Conservation (phyloP, 1,140 invertebrate genomes). For the Amyelois transitella region DNA sequence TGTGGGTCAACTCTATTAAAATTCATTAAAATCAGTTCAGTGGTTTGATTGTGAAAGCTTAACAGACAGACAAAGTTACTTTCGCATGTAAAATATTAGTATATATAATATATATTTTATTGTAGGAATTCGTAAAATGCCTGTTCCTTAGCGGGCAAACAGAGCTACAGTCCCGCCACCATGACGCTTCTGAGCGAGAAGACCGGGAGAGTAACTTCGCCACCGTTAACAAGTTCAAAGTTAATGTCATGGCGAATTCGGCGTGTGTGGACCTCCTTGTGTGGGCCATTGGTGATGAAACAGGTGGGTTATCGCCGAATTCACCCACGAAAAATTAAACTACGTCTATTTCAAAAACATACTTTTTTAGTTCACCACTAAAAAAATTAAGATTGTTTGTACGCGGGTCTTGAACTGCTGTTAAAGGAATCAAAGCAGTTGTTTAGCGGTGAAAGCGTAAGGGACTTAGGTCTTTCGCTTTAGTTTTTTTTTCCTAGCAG, state of each 20-base stretch:
- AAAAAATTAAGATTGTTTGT: too few species aligned
- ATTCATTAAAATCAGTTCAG: too few species aligned
- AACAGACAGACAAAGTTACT: background rate
- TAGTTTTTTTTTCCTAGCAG: too few species aligned
- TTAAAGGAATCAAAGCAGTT: too few species aligned
- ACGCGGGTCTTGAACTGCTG: too few species aligned
- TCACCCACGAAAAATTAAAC: background rate
- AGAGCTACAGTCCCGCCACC: conserved; percentile 88
- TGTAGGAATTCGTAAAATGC: conserved; percentile 80
- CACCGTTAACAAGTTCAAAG: conserved; percentile 92
- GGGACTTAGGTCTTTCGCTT: too few species aligned
- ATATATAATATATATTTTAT: background rate
- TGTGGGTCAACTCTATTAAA: too few species aligned
- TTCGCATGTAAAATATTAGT: background rate
- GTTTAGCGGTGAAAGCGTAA: too few species aligned
- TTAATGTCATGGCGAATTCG: conserved; percentile 97
- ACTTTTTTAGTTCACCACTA: too few species aligned
- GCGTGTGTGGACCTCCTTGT: conserved; percentile 97
- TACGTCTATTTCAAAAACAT: too few species aligned
- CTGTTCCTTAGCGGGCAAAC: conserved; percentile 95
- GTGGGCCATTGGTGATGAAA: conserved; percentile 97
- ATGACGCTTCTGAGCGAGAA: conserved; percentile 87
- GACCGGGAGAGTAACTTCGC: conserved; percentile 85
- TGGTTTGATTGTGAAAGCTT: too few species aligned
- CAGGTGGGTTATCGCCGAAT: conserved; percentile 78